These are phyloP conservation scores for Zaprionus camerounensis DNA, from an alignment of 1,140 invertebrate species.

Conservation along the genomic window DNA sequence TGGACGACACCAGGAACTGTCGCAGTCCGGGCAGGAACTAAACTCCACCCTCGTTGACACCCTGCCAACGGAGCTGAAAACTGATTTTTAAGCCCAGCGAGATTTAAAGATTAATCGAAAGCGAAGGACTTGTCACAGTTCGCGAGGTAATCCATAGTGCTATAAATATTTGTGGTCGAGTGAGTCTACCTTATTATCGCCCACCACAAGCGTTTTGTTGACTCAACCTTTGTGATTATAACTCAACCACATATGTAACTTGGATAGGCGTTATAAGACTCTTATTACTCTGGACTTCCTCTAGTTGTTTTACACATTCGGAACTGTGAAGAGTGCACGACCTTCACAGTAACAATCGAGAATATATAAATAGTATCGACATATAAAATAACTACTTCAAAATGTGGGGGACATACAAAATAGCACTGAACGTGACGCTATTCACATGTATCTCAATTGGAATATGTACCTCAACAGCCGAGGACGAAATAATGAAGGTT, in stretches of 20 bases:
- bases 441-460: background rate
- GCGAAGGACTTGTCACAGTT: background rate
- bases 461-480: background rate
- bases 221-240: background rate
- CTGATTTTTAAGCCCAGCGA: constrained; percentile 39
- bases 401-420: background rate
- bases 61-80: constrained; percentile 40
- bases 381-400: background rate
- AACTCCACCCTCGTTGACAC: constrained; percentile 60
- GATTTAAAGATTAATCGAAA: constrained; percentile 7
- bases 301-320: background rate
- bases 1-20: constrained; percentile 36
- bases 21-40: constrained; percentile 23
- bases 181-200: background rate
- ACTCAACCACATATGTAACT: no score
- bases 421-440: background rate
- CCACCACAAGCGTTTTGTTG: background rate
- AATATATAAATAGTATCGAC: background rate
- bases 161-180: background rate
- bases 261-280: background rate
- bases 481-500: background rate
- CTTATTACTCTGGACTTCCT: background rate
- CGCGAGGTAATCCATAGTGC: background rate
- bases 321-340: background rate
- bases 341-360: background rate